Evolutionary conservation across 2,113 vertebrate species (phyloP), one percentile per base, ranked within the genome.

Genomic region (Elaphurus davidianus): DNA sequence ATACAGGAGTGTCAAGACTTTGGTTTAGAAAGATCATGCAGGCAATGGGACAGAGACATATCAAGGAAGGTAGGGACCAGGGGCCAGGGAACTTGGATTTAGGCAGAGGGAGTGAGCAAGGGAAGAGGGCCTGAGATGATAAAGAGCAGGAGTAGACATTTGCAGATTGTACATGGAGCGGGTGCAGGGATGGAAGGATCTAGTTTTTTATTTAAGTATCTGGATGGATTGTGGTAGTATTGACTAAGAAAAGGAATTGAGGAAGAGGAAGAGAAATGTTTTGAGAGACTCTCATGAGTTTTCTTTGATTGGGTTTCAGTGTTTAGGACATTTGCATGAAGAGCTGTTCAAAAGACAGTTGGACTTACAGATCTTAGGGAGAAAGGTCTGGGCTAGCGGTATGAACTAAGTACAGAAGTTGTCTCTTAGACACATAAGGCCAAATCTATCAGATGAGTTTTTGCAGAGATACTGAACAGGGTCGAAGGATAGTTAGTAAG

Each of bases 151-250:
- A 17, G 9, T 9, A 62, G 64, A 86, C 6, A 27, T 33, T 16
- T 76, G 59, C 25, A 36, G 47, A 54, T 8, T 8, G 13, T 16
- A 23, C 5, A 3, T 19, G 25, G 50, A 47, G 8, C 23, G 10
- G 2, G 43, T 9, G 27, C 0, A 1, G 16, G 43, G 36, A 2
- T 0, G 5, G 36, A 7, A 2, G 10, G 10, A 47, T 33, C 60
- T 54, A 40, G 19, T 16, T 50, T 82, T 45, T 76, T 1, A 79
- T 89, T 40, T 87, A 27, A 87, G 17, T 62, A 54, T 57, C 57
- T 67, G 23, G n/a, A 17, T 36, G 30, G 10, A 17, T 43, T 94
- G 33, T 78, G 76, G n/a, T 36, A 45, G 30, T n/a, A 40, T 0
- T 83, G 71, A 52, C 54, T 19, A 67, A 50, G 40, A 54, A 84